Conservation (phyloP, 2,113 vertebrate species). For the Loxodonta africana region DNA sequence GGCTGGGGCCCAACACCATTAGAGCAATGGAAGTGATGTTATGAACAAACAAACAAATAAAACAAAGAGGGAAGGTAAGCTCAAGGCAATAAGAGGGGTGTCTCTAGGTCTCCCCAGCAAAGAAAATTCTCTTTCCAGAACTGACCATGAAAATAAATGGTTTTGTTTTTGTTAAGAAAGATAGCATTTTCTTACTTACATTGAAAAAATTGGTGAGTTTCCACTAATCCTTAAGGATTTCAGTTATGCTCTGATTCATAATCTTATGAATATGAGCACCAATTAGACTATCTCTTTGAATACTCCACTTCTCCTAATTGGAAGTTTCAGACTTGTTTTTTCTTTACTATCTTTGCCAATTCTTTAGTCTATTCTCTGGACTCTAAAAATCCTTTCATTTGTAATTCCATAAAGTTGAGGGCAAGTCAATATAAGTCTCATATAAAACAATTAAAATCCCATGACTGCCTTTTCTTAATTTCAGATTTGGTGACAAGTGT, state of each 20-base stretch:
- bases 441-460: not conserved
- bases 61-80: not conserved
- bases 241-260: not conserved
- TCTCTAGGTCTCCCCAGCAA: not conserved
- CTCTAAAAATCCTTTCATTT: slow-evolving; percentile 11
- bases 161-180: not conserved
- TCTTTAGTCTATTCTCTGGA: not conserved
- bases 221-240: not conserved
- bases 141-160: not conserved
- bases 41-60: not conserved
- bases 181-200: not conserved
- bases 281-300: not conserved
- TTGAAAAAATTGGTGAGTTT: not conserved
- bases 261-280: not conserved
- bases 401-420: not conserved
- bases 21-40: not conserved
- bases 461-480: not conserved
- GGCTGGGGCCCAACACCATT: not conserved
- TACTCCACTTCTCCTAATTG: not conserved
- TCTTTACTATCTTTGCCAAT: not conserved
- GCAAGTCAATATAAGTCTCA: not conserved
- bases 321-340: not conserved
- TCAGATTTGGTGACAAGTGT: not conserved
- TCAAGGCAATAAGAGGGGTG: not conserved
- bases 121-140: not conserved